Conservation (phyloP, 1,140 invertebrate species). For the Brachionus rubens region DNA sequence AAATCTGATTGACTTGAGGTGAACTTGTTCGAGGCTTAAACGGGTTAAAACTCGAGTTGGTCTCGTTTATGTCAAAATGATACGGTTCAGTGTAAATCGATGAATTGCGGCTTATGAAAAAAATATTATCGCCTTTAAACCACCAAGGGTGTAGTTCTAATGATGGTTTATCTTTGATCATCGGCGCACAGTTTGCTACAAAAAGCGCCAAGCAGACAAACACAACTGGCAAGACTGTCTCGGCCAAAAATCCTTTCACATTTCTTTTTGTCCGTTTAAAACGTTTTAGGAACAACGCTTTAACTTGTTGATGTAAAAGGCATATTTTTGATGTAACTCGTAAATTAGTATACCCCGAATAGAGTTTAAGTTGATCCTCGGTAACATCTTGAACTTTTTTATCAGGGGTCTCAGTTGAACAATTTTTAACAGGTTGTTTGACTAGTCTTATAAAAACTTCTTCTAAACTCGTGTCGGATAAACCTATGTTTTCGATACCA, state of each 20-base stretch:
- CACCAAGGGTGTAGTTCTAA: slow-evolving; percentile 63
- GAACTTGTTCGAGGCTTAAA: neutral
- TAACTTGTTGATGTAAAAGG: slow-evolving; percentile 56
- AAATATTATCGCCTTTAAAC: slow-evolving; percentile 53
- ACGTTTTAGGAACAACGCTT: slow-evolving; percentile 62
- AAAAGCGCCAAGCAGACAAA: slow-evolving; percentile 63
- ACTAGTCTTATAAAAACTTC: slow-evolving; percentile 64
- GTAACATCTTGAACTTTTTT: neutral
- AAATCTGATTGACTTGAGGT: slow-evolving; percentile 3
- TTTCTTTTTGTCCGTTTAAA: slow-evolving; percentile 63
- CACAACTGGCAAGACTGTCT: slow-evolving; percentile 65
- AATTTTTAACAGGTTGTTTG: neutral
- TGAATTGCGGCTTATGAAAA: slow-evolving; percentile 30
- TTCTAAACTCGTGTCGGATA: slow-evolving; percentile 58
- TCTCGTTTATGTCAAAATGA: neutral
- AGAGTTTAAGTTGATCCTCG: neutral
- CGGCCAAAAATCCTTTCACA: slow-evolving; percentile 64
- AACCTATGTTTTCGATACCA: slow-evolving; percentile 52
- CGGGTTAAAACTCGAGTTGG: neutral
- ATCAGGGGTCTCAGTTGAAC: no score
- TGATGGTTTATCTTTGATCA: slow-evolving; percentile 58
- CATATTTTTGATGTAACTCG: neutral
- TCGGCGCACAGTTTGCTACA: slow-evolving; percentile 59
- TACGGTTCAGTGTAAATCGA: neutral
- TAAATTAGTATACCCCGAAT: neutral